Percentiles rank a stretch among this genome's conserved stretches.
phyloP scores from a whole-genome alignment of 2,888 invertebrate genomes.

The Athetis lepigone region DNA sequence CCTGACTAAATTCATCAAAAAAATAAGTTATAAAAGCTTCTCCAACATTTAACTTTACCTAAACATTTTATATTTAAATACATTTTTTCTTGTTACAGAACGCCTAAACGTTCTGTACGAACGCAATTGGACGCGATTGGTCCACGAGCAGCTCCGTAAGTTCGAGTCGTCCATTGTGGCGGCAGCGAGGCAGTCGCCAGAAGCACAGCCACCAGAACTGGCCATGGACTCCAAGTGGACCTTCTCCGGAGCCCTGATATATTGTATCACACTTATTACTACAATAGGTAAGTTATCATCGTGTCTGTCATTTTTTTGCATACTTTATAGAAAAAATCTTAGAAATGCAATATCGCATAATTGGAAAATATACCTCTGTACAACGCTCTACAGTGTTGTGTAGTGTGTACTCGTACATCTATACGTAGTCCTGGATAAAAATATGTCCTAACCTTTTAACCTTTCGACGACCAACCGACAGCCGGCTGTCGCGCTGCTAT shows the following conservation, averaged over 20 bases:
- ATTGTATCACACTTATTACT: conserved; percentile 96
- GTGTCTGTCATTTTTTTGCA: not conserved
- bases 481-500: no score
- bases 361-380: no score
- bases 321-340: no score
- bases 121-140: conserved; percentile 95
- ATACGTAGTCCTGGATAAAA: no score
- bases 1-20: not conserved
- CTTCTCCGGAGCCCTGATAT: conserved; percentile 95
- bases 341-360: no score
- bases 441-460: no score
- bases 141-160: conserved; percentile 94
- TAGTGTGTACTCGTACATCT: no score
- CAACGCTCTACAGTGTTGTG: no score
- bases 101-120: conserved; percentile 95
- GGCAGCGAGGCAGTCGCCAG: conserved; percentile 91
- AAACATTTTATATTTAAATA: not conserved
- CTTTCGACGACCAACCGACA: no score
- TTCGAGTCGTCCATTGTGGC: conserved; percentile 95
- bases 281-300: conserved; percentile 94
- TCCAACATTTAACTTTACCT: not conserved
- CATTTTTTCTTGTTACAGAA: conserved; percentile 86
- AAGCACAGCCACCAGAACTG: conserved; percentile 78
- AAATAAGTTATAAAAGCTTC: no score
- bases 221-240: conserved; percentile 93